phyloP scores from a whole-genome alignment of 2,888 invertebrate genomes.

The Leucophora obtusa region DNA sequence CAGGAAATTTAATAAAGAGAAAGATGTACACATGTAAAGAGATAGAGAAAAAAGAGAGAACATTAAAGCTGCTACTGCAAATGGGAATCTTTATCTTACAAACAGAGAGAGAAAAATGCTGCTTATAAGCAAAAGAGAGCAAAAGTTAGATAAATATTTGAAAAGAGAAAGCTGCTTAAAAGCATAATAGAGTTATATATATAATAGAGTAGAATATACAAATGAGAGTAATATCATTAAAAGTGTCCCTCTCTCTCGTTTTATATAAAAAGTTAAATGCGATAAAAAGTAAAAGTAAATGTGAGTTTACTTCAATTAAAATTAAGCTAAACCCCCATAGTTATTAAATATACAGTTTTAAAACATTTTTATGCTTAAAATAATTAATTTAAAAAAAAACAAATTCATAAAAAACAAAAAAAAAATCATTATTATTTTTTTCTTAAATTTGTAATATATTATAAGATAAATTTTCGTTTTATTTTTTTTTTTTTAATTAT shows the following conservation, averaged over 20 bases:
- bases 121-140: not conserved
- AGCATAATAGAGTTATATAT: conserved; percentile 3
- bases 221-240: conserved; percentile 58
- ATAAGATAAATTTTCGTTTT: conserved; percentile 45
- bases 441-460: conserved; percentile 60
- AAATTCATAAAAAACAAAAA: conserved; percentile 24
- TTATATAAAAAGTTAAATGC: conserved; percentile 56
- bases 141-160: not conserved
- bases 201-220: conserved; percentile 1
- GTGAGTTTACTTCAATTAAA: conserved; percentile 56
- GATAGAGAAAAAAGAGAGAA: not conserved
- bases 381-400: conserved; percentile 13
- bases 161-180: conserved; percentile 1
- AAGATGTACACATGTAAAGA: not conserved
- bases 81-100: not conserved
- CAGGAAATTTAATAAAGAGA: not conserved
- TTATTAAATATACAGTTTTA: conserved; percentile 63
- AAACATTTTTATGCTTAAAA: conserved; percentile 57
- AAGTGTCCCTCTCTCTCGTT: conserved; percentile 37
- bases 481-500: conserved; percentile 42
- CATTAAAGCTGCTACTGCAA: not conserved
- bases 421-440: conserved; percentile 37
- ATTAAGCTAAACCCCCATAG: conserved; percentile 52
- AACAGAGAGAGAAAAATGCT: not conserved
- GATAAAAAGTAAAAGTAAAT: conserved; percentile 45